Base-by-base conservation (phyloP, 2,113 vertebrate genomes). In the Upupa epops region DNA sequence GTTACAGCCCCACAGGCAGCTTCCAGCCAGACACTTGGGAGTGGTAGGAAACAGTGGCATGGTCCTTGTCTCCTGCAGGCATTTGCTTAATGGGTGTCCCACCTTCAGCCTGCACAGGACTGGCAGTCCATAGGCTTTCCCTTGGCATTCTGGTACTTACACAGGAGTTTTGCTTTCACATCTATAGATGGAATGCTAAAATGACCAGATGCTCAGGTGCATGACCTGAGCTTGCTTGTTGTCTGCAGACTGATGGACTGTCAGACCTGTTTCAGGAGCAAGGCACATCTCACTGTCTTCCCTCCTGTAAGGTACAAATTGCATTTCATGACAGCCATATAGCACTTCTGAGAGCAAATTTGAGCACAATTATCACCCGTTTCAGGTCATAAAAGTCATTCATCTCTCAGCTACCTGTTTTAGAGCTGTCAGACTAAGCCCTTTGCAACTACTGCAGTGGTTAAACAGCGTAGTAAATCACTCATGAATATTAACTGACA, bases 301-400 rank as follows among this genome's bases (percentile, higher is more conserved):
- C 55, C 74, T 16, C 40, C 60, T 64, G 46, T 32, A 74, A 81
- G 34, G 77, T 55, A 89, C 90, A 94, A 96, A 96, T 91, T 77
- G 34, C 61, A 17, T 75, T 95, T 88, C 84, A 37, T 70, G 91
- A 89, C 87, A 93, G 74, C 75, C 91, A 87, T 69, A 78, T 87
- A 94, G 89, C 94, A 95, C 90, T 89, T 89, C 83, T 51, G 90
- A 93, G 95, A 94, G 86, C 66, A 88, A 73, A 82, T 84, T 95
- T 46, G 8, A n/a, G 90, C 71, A 86, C 82, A 91, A 94, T 93
- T 94, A 74, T 90, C 86, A 74, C 89, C 76, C 60, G 94, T 89
- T 81, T 54, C 81, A 68, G 86, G 83, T 94, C 49, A 4, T 93
- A 89, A 90, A 72, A 93, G 88, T 88, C 94, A 95, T 90, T 96